Base-by-base conservation (phyloP, 2,113 vertebrate species). In the Caloenas nicobarica region DNA sequence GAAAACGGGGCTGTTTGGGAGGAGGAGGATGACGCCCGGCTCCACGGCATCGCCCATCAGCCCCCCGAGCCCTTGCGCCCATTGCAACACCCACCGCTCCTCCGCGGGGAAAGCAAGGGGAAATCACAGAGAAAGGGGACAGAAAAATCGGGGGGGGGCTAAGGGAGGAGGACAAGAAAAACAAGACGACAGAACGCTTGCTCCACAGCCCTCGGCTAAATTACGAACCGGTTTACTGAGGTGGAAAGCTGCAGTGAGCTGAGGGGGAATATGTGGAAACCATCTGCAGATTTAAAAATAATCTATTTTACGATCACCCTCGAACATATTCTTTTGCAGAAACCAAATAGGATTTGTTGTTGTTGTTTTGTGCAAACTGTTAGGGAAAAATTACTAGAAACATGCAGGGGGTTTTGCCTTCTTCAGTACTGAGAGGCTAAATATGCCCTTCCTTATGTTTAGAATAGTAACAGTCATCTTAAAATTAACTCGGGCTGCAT, bases 391-490 rank as follows among this genome's bases (percentile, higher is more conserved):
- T 95, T 96, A 95, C 95, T 96, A 95, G 93, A 95, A 96, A 97
- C 88, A 92, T 95, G 93, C 95, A 93, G 91, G 93, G 95, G 95
- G 94, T 94, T 96, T 95, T 94, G 90, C 94, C 91, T 95, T 88
- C 91, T 96, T 82, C 88, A 97, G 95, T 93, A 93, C 91, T 95
- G 95, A 89, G 95, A 96, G 88, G 93, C 95, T 96, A 97, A 97
- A 97, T 97, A 96, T 97, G 96, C 96, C 96, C 96, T 97, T 96
- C 96, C 96, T 96, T 92, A 94, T 96, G 95, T 97, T 97, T 72
- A 97, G 95, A 97, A 97, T 97, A 96, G 95, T 94, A 96, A 96
- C 94, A 94, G 95, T 95, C 95, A 91, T 95, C 94, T 96, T 94
- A 89, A 96, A 97, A 96, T 96, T 96, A 95, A 95, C 89, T 97